Evolutionary conservation across 2,888 invertebrate species (phyloP).

Genomic region (Magallana nippona): DNA sequence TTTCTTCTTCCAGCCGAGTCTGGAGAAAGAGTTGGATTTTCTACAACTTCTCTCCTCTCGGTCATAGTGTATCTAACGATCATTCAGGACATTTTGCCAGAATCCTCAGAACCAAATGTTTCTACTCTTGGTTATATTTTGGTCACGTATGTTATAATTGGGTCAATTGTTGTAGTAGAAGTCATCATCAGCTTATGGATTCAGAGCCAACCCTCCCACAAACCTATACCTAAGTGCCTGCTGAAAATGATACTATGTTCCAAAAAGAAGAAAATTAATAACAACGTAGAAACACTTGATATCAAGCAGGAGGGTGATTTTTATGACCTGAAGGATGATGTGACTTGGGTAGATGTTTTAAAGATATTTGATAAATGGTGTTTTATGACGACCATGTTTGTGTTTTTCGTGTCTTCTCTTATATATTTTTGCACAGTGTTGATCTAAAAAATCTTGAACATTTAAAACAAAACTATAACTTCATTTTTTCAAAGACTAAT

Average conservation of each 20-base stretch:
- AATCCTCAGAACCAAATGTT: neutral
- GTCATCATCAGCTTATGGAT: neutral
- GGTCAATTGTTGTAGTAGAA: neutral
- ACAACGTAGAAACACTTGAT: neutral
- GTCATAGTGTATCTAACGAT: neutral
- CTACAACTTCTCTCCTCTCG: neutral
- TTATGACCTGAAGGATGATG: too few relatives aligned
- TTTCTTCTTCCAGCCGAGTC: constrained; percentile 1
- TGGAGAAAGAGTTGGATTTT: neutral
- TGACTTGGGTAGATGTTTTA: too few relatives aligned
- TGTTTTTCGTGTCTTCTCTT: too few relatives aligned
- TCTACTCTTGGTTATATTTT: neutral
- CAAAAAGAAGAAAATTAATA: neutral
- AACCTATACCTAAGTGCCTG: neutral
- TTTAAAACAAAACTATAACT: too few relatives aligned
- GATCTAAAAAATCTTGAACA: too few relatives aligned
- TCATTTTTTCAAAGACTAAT: too few relatives aligned
- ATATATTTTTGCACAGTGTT: too few relatives aligned
- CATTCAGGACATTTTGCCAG: neutral
- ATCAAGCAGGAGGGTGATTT: too few relatives aligned
- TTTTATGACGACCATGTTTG: too few relatives aligned
- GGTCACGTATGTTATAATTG: neutral
- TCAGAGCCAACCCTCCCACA: neutral
- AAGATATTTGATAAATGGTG: too few relatives aligned
- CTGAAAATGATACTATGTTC: neutral